Evolutionary conservation across 2,888 invertebrate species (phyloP).

Genomic region (Molanna angustata): DNA sequence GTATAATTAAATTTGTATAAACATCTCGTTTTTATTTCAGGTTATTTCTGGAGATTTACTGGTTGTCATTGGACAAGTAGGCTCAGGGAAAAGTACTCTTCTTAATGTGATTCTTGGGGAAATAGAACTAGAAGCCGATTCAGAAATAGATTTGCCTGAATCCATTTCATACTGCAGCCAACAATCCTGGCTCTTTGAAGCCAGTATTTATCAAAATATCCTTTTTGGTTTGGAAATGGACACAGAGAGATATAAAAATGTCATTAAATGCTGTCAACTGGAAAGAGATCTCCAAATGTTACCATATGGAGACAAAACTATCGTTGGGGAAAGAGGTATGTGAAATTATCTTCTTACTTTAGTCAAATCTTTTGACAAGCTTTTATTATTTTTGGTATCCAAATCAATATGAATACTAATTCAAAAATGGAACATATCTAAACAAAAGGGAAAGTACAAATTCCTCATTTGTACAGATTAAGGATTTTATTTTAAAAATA

Average conservation of each 20-base stretch:
- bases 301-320: conserved; percentile 62
- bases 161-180: conserved; percentile 60
- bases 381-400: no score
- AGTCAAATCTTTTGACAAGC: no score
- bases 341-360: no score
- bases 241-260: conserved; percentile 53
- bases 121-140: conserved; percentile 56
- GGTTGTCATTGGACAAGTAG: conserved; percentile 71
- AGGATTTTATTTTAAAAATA: no score
- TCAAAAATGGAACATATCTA: no score
- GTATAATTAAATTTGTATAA: not conserved
- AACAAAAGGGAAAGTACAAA: no score
- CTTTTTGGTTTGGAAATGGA: conserved; percentile 66
- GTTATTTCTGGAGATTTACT: conserved; percentile 42
- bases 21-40: not conserved
- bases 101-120: conserved; percentile 73
- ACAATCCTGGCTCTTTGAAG: conserved; percentile 65
- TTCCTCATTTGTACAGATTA: no score
- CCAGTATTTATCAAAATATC: conserved; percentile 70
- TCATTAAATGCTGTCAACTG: conserved; percentile 58
- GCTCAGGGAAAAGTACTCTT: conserved; percentile 73
- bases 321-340: conserved; percentile 65
- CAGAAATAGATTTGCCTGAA: conserved; percentile 46
- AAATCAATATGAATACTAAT: no score
- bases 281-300: conserved; percentile 60